Evolutionary conservation across 2,797 vertebrate species (phyloP), one percentile per base, ranked within the genome.

Genomic region (Sebastes ruberrimus): DNA sequence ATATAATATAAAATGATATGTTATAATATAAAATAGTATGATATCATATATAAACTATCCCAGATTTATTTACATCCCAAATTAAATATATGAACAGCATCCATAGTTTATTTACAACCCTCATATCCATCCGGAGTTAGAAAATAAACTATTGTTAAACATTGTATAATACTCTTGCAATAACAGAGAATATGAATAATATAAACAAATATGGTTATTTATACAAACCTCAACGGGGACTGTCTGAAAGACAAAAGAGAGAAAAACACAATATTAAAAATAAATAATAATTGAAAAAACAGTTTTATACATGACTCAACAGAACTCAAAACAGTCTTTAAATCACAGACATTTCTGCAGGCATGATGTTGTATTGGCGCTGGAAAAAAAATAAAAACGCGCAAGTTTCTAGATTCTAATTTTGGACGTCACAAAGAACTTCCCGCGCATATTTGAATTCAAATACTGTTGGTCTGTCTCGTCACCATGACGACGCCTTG

Each of bases 401-500:
- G n/a, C 2, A 2, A 35, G 7, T 1, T 11, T 2, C 35, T 33
- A 11, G 55, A 46, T 23, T 28, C 7, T 13, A 14, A 60, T 38
- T 76, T 33, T 42, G 27, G 55, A 38, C 42, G 20, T 25, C 13
- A 80, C 74, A 86, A 78, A 79, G 69, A 72, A 6, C 42, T 93
- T 96, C 95, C 95, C 96, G 96, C 96, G 84, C 92, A 89, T 94
- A 94, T 96, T 96, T 95, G 95, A 97, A 97, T 97, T 96, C 94
- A 95, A 96, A 96, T 73, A 42, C 38, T 42, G 38, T n/a, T 5
- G 61, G 64, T 65, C 86, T 32, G 77, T 73, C 33, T 85, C 71
- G 91, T 94, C 82, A 88, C 88, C 74, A 84, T 90, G 91, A 89
- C 91, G 89, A 52, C 76, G 69, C 33, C 64, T 95, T 95, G 94